Conservation (phyloP, 2,888 invertebrate species). For the Apeira syringaria region DNA sequence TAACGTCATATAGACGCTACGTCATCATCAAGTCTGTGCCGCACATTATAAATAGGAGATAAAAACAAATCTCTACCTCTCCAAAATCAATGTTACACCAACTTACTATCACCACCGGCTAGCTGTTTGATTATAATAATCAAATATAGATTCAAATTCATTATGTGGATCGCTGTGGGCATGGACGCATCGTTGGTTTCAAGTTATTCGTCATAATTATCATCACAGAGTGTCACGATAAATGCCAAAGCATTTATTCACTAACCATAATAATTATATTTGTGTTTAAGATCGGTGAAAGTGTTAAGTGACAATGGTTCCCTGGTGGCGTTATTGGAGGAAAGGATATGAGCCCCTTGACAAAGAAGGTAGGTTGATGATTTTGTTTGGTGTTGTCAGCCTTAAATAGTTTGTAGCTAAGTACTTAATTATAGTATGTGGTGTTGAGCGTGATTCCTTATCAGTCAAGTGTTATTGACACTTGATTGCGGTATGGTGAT, state of each 20-base stretch:
- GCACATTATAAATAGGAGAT: too few relatives aligned
- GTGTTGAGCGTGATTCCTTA: too few relatives aligned
- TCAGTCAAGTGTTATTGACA: too few relatives aligned
- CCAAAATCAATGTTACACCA: too few relatives aligned
- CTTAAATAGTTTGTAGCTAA: too few relatives aligned
- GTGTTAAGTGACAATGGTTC: conserved; percentile 11
- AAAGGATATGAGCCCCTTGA: conserved; percentile 7
- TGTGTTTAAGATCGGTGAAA: neutral
- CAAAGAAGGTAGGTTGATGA: conserved; percentile 6
- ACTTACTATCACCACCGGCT: too few relatives aligned
- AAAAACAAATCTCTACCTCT: too few relatives aligned
- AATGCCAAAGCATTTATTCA: conserved; percentile 5
- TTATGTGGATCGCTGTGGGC: conserved; percentile 1
- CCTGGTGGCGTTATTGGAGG: conserved; percentile 2
- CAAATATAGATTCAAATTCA: neutral
- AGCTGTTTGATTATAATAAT: neutral
- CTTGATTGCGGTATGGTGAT: too few relatives aligned
- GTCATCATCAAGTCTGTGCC: too few relatives aligned
- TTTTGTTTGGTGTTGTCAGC: too few relatives aligned
- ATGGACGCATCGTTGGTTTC: conserved; percentile 3
- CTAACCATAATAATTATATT: neutral
- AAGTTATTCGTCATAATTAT: neutral
- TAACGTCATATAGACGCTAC: too few relatives aligned
- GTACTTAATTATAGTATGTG: too few relatives aligned
- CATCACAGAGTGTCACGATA: conserved; percentile 1